Base-by-base conservation (phyloP, 1,140 invertebrate species). In the Apocrypta bakeri region DNA sequence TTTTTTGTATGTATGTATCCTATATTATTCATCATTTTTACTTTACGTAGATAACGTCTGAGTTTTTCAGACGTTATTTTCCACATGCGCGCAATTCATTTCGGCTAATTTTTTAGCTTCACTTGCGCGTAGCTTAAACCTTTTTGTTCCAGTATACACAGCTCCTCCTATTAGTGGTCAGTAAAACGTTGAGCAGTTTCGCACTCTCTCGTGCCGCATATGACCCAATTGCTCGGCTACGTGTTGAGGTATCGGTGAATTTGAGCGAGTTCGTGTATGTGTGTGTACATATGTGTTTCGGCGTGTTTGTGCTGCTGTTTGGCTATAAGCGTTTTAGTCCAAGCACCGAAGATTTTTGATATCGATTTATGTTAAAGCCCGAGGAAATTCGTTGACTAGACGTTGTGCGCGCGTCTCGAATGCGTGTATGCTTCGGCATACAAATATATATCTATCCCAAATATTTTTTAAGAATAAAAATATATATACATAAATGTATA, bases 211-310 rank as follows among this genome's bases (percentile, higher is more conserved):
- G 69, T 7, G 48, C 31, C 69, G 69, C 69, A 21, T 71, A 31
- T 37, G 71, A 73, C 71, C 71, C 33, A 56, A 73, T 48, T 73
- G 71, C 71, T 29, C 63, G 25, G 37, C 7, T 48, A 37, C 8
- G 40, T 27, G 37, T 48, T 42, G 33, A 73, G 40, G 71, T 73
- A 73, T 40, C 48, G n/a, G 84, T 83, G 81, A 83, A 86, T 84
- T 78, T 64, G 69, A 78, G 81, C 76, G 72, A 69, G 68, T 72
- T 24, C 82, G 25, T 74, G 31, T 63, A 17, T 79, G 37, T 79
- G 78, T 84, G 81, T 9, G 9, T 71, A 17, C 6, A 9, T 29
- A 1, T 29, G 27, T 29, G 17, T 71, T n/a, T n/a, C n/a, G n/a
- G 33, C 33, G 33, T 2, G 69, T 71, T 7, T 69, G 6, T 29